Evolutionary conservation across 2,888 invertebrate species (phyloP).

Genomic region (Netelia virgata): DNA sequence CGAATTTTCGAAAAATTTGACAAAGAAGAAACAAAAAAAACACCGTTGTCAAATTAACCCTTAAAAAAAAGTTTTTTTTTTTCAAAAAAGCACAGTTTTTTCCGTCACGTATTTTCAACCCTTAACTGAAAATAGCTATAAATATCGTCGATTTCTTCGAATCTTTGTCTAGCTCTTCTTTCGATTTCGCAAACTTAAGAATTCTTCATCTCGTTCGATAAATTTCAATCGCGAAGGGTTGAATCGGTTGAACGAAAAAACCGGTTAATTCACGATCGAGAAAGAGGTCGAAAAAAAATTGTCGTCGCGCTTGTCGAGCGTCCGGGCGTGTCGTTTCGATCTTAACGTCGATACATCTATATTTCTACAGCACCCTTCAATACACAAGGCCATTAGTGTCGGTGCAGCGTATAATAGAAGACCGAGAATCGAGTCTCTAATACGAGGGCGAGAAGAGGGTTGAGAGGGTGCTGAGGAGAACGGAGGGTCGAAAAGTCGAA

Average conservation of each 20-base stretch:
- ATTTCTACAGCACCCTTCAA: not conserved
- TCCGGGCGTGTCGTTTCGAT: conserved; percentile 11
- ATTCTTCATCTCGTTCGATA: conserved; percentile 62
- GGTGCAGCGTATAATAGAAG: conserved; percentile 22
- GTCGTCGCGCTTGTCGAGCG: conserved; percentile 60
- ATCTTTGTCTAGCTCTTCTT: not conserved
- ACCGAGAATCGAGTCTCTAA: not conserved
- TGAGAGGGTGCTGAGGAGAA: not conserved
- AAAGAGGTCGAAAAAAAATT: conserved; percentile 56
- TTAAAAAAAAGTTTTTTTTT: not conserved
- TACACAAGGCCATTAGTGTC: conserved; percentile 16
- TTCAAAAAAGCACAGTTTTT: too few relatives aligned
- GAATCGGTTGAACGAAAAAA: conserved; percentile 57
- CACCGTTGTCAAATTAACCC: not conserved
- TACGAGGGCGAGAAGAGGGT: not conserved
- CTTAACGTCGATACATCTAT: conserved; percentile 14
- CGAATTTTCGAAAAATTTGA: not conserved
- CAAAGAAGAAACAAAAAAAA: conserved; percentile 9
- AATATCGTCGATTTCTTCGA: too few relatives aligned
- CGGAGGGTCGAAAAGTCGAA: conserved; percentile 29
- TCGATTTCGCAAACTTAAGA: conserved; percentile 49
- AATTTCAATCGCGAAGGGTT: conserved; percentile 65
- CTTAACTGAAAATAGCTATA: too few relatives aligned
- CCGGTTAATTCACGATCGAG: conserved; percentile 74
- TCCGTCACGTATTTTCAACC: too few relatives aligned